Percentiles rank a stretch among this genome's conserved stretches.
Conservation (phyloP, 2,797 vertebrate genomes). For the Synanceia verrucosa region DNA sequence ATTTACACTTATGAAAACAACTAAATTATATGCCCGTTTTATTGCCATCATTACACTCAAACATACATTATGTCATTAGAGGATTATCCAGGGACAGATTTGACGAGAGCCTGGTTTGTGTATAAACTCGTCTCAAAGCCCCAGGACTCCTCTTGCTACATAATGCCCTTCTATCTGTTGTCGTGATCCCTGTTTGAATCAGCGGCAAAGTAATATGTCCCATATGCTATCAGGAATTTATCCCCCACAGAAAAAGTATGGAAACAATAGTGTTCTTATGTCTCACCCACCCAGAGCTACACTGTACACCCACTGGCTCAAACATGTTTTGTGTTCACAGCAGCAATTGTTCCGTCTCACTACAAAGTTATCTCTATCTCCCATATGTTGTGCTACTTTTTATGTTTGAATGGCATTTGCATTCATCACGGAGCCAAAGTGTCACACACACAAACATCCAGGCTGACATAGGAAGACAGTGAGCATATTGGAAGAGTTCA, state of each 20-base stretch:
- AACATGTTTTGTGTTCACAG: constrained; percentile 46
- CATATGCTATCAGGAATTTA: constrained; percentile 73
- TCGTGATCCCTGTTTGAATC: constrained; percentile 70
- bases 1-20: constrained; percentile 60
- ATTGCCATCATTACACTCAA: constrained; percentile 60
- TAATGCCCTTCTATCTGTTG: constrained; percentile 52
- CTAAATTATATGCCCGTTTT: constrained; percentile 60
- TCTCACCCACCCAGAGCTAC: constrained; percentile 51
- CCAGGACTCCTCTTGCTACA: constrained; percentile 58
- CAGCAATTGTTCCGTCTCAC: constrained; percentile 33
- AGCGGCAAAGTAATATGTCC: constrained; percentile 68
- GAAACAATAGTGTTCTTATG: constrained; percentile 68
- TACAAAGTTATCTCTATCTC: constrained; percentile 36
- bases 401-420: constrained; percentile 49
- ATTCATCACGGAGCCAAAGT: constrained; percentile 45
- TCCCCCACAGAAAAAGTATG: constrained; percentile 62
- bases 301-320: constrained; percentile 5
- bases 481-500: constrained; percentile 9
- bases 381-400: constrained; percentile 40
- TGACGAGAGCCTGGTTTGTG: constrained; percentile 51
- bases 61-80: constrained; percentile 71
- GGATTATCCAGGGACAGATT: constrained; percentile 67
- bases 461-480: constrained; percentile 16
- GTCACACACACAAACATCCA: constrained; percentile 3
- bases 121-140: constrained; percentile 57